These are phyloP conservation scores for Phainopepla nitens DNA, from an alignment of 2,113 vertebrate species.

Conservation along the genomic window DNA sequence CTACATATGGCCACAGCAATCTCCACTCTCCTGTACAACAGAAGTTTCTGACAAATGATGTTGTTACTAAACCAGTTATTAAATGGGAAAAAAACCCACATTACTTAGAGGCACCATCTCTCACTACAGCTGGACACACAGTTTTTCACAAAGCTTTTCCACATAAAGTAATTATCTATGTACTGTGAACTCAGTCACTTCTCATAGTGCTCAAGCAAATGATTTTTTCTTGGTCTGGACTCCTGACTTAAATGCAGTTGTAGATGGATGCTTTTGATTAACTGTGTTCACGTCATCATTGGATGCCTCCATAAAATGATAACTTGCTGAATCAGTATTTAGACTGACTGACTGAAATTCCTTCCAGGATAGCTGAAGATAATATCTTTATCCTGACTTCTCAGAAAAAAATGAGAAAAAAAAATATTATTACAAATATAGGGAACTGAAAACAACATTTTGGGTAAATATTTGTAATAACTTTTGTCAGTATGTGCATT, in stretches of 20 bases:
- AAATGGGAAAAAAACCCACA: rapidly evolving
- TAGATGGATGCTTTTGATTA: background rate
- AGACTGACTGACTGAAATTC: background rate
- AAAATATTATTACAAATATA: background rate
- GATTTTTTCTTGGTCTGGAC: background rate
- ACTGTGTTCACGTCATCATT: background rate
- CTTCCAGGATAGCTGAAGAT: background rate
- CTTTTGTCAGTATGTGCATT: background rate
- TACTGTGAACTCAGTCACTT: background rate
- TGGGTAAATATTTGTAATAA: background rate
- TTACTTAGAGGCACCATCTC: background rate
- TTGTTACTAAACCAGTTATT: background rate
- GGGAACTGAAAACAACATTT: background rate
- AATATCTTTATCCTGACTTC: background rate
- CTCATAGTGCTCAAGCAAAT: background rate
- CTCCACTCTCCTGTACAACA: background rate
- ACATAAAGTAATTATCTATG: background rate
- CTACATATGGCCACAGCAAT: background rate
- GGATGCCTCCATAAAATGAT: background rate
- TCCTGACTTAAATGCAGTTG: background rate
- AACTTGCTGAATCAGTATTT: background rate
- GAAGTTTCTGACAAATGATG: background rate
- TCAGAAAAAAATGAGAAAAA: background rate
- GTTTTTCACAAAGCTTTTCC: background rate
- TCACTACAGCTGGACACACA: background rate